phyloP scores from a whole-genome alignment of 2,888 invertebrate genomes.

The Macaria liturata region DNA sequence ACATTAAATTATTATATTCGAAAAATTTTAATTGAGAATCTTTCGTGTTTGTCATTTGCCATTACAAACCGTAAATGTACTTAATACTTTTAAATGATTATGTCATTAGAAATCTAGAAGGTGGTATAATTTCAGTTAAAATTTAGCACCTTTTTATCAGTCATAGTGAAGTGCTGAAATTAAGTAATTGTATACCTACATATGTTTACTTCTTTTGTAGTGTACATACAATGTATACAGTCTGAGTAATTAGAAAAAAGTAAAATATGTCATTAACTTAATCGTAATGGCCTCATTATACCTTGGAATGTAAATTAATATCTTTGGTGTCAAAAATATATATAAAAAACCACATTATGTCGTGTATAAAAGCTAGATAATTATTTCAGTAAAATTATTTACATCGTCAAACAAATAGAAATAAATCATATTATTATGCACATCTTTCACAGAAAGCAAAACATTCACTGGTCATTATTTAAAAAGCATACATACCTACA shows the following conservation, averaged over 20 bases:
- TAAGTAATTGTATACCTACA: too few species aligned
- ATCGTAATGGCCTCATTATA: constrained; percentile 1
- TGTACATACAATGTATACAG: too few species aligned
- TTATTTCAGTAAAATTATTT: constrained; percentile 13
- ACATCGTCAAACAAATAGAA: constrained; percentile 5
- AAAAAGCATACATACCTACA: constrained; percentile 14
- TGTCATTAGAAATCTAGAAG: too few species aligned
- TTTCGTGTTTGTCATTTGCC: too few species aligned
- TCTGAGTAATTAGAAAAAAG: too few species aligned
- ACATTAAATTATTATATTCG: too few species aligned
- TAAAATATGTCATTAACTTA: too few species aligned
- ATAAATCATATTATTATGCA: constrained; percentile 11
- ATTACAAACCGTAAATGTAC: too few species aligned
- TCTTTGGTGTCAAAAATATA: constrained; percentile 19
- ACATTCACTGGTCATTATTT: constrained; percentile 20
- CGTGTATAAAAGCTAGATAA: constrained; percentile 13
- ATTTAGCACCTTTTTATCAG: constrained; percentile 6
- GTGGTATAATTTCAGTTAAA: neutral
- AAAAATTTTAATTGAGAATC: too few species aligned
- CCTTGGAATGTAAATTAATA: constrained; percentile 19
- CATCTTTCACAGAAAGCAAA: constrained; percentile 27
- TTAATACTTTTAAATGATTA: too few species aligned
- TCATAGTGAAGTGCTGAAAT: neutral
- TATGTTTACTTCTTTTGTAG: too few species aligned
- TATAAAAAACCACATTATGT: constrained; percentile 2